Evolutionary conservation across 2,113 vertebrate genomes (phyloP), one percentile per base, ranked within the genome.

Genomic region (Phalacrocorax pelagicus): DNA sequence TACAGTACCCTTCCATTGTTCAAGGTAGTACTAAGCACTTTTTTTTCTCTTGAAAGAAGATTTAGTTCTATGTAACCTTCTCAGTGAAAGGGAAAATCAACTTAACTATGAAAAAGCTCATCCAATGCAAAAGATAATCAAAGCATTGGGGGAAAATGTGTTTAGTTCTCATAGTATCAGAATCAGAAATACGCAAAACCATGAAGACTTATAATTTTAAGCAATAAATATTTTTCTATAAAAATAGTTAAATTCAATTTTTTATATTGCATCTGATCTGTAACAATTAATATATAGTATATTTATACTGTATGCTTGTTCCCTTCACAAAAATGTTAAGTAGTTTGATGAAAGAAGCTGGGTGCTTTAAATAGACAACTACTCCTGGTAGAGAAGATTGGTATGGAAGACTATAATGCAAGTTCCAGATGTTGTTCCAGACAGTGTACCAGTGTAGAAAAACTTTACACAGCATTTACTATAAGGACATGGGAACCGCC

Each of bases 401-500:
- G 30, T 80, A 92, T 40, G 6, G 81, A 93, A 88, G 62, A 85
- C 81, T 54, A 14, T 93, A 96, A 93, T 46, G 70, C 22, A 81
- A 84, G 95, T 77, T 92, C 91, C 92, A 94, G 92, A 88, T 91
- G 79, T 83, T 91, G 62, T 62, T 93, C 74, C 83, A 94, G 93
- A 94, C 75, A 97, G 73, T 49, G 54, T 61, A 88, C 32, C 79
- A 75, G 40, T 30, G 51, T 6, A 90, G 78, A 95, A 82, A 95
- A 92, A 40, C 62, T 90, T 78, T 26, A 87, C 38, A 66, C 0
- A 67, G 78, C 34, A 59, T 80, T 87, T 92, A 74, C 86, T 94
- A n/a, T 54, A 80, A 70, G 47, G 57, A 88, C 69, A 82, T 21
- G 44, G 70, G 44, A 95, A 91, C 23, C 1, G 15, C n/a, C 46